phyloP scores from a whole-genome alignment of 2,888 invertebrate species.

The Drosophila histrio region DNA sequence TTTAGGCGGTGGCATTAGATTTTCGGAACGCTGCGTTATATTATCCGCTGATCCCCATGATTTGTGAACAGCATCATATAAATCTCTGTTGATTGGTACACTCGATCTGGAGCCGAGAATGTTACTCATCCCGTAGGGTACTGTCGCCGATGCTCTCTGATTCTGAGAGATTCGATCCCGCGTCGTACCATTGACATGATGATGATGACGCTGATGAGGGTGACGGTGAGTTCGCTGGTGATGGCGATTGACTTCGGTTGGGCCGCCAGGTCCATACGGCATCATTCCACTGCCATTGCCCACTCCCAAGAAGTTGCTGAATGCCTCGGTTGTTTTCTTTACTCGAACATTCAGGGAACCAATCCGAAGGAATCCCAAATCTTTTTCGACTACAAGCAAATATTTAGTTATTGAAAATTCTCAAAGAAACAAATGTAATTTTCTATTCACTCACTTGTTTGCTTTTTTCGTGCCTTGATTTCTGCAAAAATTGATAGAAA shows the following conservation, averaged over 20 bases:
- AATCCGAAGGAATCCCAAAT: constrained; percentile 94
- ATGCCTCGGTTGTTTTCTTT: constrained; percentile 96
- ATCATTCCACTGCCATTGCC: constrained; percentile 85
- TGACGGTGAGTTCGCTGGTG: constrained; percentile 85
- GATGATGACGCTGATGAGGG: constrained; percentile 82
- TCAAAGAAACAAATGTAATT: background rate
- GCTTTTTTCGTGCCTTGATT: constrained; percentile 90
- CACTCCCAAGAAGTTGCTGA: constrained; percentile 95
- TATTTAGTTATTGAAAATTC: background rate
- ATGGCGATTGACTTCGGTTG: constrained; percentile 79
- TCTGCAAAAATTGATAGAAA: constrained; percentile 84
- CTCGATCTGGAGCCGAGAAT: constrained; percentile 77
- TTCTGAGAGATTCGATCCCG: constrained; percentile 74
- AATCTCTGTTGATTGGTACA: constrained; percentile 77
- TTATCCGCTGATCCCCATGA: constrained; percentile 96
- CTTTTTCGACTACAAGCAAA: constrained; percentile 88
- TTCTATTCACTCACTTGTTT: constrained; percentile 86
- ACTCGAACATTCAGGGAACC: constrained; percentile 96
- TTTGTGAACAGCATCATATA: constrained; percentile 90
- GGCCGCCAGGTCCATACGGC: constrained; percentile 63
- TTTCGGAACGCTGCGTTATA: constrained; percentile 86
- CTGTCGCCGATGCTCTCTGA: constrained; percentile 78
- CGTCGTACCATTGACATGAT: constrained; percentile 81
- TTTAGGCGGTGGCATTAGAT: constrained; percentile 90
- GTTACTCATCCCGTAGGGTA: constrained; percentile 73